Evolutionary conservation across 2,888 invertebrate genomes (phyloP).

Genomic region (Subacronicta megacephala): DNA sequence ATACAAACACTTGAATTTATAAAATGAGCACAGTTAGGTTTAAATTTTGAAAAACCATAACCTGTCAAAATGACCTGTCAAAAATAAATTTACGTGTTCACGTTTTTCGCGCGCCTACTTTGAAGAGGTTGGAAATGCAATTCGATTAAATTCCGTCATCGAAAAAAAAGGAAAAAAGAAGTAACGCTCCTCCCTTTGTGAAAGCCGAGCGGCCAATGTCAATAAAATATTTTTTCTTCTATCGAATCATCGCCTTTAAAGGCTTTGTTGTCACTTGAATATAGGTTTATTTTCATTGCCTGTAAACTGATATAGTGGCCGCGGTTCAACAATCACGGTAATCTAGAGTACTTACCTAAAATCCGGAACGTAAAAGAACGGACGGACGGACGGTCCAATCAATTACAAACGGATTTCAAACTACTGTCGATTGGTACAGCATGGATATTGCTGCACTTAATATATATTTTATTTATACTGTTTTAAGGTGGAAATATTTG

Average conservation of each 20-base stretch:
- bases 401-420: slow-evolving; percentile 47
- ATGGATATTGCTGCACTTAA: slow-evolving; percentile 13
- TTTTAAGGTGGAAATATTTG: no score
- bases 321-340: slow-evolving; percentile 27
- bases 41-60: no score
- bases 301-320: slow-evolving; percentile 33
- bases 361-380: slow-evolving; percentile 27
- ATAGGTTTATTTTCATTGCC: slow-evolving; percentile 36
- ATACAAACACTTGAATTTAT: no score
- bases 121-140: neutral
- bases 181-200: slow-evolving; percentile 2
- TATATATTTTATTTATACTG: no score
- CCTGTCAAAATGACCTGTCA: no score
- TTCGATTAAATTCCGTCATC: slow-evolving; percentile 4
- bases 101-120: no score
- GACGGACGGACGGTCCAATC: slow-evolving; percentile 23
- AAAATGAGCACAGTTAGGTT: no score
- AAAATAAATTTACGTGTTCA: no score
- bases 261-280: slow-evolving; percentile 34
- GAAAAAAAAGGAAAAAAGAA: neutral
- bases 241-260: slow-evolving; percentile 20
- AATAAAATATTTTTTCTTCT: slow-evolving; percentile 26
- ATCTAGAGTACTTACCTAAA: slow-evolving; percentile 19
- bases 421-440: slow-evolving; percentile 19
- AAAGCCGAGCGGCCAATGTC: slow-evolving; percentile 13